Evolutionary conservation across 2,888 invertebrate species (phyloP).

Genomic region (Koerneria pararmatus): DNA sequence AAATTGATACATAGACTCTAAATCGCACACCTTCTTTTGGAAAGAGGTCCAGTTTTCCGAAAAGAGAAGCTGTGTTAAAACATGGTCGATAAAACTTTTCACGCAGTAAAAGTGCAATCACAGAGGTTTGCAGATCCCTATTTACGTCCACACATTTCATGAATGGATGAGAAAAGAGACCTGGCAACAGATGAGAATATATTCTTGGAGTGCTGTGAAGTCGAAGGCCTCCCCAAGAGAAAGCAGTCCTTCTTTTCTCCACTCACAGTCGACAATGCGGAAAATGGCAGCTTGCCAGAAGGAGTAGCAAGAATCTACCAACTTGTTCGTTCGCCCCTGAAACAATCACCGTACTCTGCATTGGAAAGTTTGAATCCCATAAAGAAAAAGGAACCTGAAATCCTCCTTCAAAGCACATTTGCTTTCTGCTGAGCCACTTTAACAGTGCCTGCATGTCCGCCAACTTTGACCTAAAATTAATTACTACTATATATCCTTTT

Average conservation of each 20-base stretch:
- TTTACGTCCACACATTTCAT: no score
- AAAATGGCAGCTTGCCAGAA: conserved; percentile 96
- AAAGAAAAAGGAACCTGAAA: conserved; percentile 66
- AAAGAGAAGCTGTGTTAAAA: no score
- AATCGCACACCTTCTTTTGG: no score
- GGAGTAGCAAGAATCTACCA: conserved; percentile 96
- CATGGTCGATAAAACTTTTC: no score
- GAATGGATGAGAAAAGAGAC: no score
- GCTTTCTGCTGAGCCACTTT: conserved; percentile 74
- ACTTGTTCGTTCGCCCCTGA: conserved; percentile 89
- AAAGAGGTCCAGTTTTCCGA: no score
- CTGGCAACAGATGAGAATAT: conserved; percentile 88
- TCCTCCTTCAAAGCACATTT: conserved; percentile 91
- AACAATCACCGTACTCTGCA: conserved; percentile 17
- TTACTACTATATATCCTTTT: no score
- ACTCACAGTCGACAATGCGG: conserved; percentile 60
- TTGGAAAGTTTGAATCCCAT: not conserved
- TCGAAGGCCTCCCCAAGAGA: conserved; percentile 30
- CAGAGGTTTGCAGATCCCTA: no score
- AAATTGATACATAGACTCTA: no score
- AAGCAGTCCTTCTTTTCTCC: conserved; percentile 27
- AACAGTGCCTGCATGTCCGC: conserved; percentile 32
- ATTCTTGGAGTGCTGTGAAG: conserved; percentile 77
- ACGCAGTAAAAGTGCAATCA: no score
- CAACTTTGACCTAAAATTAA: no score